Conservation (phyloP, 2,113 vertebrate genomes). For the Mus pahari region DNA sequence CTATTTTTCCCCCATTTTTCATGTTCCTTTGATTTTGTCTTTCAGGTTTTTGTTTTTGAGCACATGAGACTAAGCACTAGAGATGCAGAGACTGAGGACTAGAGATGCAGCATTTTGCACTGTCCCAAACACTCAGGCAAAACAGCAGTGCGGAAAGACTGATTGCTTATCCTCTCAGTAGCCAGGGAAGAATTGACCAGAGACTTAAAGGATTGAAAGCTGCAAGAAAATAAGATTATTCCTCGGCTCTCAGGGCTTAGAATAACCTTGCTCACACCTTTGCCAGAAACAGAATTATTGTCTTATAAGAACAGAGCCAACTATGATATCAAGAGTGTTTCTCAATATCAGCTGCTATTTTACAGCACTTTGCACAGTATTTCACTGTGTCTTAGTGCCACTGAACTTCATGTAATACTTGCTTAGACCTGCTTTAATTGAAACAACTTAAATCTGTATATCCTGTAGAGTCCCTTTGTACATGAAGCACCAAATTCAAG, state of each 20-base stretch:
- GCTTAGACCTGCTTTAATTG: constrained; percentile 57
- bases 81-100: neutral
- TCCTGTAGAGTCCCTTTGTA: constrained; percentile 38
- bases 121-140: neutral
- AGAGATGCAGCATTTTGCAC: neutral
- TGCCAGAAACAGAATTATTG: constrained; percentile 40
- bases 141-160: neutral
- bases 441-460: constrained; percentile 60
- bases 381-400: constrained; percentile 38
- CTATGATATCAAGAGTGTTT: constrained; percentile 33
- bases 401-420: constrained; percentile 51
- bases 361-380: constrained; percentile 21
- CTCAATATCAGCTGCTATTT: constrained; percentile 39
- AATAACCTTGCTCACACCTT: neutral
- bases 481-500: neutral
- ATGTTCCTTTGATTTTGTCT: neutral
- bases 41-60: neutral
- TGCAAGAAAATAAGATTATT: constrained; percentile 59
- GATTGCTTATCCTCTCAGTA: constrained; percentile 33
- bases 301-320: constrained; percentile 52
- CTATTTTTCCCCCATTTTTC: neutral
- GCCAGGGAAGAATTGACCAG: constrained; percentile 46
- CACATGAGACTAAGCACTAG: neutral
- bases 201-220: constrained; percentile 66
- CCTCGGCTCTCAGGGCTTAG: constrained; percentile 36